These are phyloP conservation scores for Schlechtendalia chinensis DNA, from an alignment of 1,140 invertebrate genomes.

Conservation along the genomic window DNA sequence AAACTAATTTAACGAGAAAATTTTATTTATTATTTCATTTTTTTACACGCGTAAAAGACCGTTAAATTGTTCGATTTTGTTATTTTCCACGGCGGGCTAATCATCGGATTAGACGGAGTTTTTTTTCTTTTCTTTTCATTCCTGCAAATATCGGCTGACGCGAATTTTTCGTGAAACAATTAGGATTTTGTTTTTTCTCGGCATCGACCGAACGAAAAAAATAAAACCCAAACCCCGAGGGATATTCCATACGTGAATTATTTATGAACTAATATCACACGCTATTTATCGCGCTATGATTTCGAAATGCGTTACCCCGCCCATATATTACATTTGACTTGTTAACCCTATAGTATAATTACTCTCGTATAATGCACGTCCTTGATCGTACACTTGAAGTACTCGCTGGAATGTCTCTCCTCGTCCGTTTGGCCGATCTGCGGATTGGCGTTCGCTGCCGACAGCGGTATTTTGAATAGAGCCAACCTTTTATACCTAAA, in stretches of 20 bases:
- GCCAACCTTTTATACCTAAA: not conserved
- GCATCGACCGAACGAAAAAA: too few relatives aligned
- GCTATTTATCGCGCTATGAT: not conserved
- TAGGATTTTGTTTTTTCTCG: not conserved
- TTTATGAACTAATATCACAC: not conserved
- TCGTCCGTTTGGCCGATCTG: not conserved
- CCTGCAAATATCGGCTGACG: too few relatives aligned
- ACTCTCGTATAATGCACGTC: not conserved
- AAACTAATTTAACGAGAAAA: too few relatives aligned
- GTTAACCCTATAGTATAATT: conserved; percentile 3
- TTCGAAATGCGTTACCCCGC: not conserved
- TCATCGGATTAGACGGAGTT: too few relatives aligned
- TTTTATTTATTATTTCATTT: too few relatives aligned
- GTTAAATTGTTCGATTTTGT: too few relatives aligned
- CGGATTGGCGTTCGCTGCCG: not conserved
- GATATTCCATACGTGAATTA: too few relatives aligned
- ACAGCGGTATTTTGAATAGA: not conserved
- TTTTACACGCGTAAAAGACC: too few relatives aligned
- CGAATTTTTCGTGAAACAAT: not conserved
- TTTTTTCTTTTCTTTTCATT: too few relatives aligned
- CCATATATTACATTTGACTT: not conserved
- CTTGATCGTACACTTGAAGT: conserved; percentile 36
- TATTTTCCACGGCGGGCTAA: too few relatives aligned
- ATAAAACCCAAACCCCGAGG: too few relatives aligned
- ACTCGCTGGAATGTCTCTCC: not conserved